Base-by-base conservation (phyloP, 1,140 invertebrate genomes). In the Drosophila ercepeae region DNA sequence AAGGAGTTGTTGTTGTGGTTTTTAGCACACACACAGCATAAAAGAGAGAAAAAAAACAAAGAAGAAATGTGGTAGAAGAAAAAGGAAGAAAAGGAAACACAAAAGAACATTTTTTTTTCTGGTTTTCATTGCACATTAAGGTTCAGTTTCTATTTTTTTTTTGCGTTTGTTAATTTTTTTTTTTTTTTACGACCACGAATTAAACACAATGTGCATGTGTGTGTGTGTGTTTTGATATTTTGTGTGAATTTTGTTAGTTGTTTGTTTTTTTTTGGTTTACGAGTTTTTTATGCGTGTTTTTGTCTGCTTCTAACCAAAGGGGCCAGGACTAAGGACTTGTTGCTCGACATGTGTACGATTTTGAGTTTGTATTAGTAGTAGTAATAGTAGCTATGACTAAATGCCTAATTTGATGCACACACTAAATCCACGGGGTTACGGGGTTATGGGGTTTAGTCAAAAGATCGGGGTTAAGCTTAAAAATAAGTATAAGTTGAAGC, bases 81-180 rank as follows among this genome's bases (percentile, higher is more conserved):
- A 86, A 82, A 88, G 82, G 82, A 86, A 86, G 82, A 86, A 86
- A 86, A 86, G 81, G 83, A 89, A 88, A 88, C 82, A 86, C 82
- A 86, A 86, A 86, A 88, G 52, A 86, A 82, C 60, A 78, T 71
- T 86, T 83, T 75, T 79, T 71, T 48, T 71, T 75, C 75, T 86
- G 72, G 64, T 50, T 50, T 42, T 54, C 29, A 50, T 49, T 54
- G 63, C 32, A 54, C 29, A 65, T 52, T 51, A 58, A 50, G 11
- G 27, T 60, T 39, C 39, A 18, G 29, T 29, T 41, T 21, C 9
- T 27, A 8, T 50, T 34, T 25, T 53, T 41, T 52, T n/a, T n/a
- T n/a, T n/a, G n/a, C n/a, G n/a, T n/a, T 6, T 67, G 44, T 23
- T 34, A 7, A 7, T 41, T 50, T 23, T 18, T 36, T 18, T 50